These are phyloP conservation scores for Antechinus stuartii DNA, from an alignment of 2,113 vertebrate genomes.

Conservation along the genomic window DNA sequence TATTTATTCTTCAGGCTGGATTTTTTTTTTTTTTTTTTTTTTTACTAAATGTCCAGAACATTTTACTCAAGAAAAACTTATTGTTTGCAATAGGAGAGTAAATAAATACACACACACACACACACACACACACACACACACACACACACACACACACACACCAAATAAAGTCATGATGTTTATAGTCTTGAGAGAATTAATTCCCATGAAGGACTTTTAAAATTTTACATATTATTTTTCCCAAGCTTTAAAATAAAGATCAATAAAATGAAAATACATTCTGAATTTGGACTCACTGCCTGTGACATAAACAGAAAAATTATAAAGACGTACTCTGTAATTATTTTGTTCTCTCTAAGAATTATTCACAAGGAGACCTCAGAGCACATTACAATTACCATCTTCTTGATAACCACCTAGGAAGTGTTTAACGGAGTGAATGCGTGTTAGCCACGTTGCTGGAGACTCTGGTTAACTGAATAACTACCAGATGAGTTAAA, in stretches of 20 bases:
- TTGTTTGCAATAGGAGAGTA: background rate
- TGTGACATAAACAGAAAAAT: background rate
- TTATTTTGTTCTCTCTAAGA: background rate
- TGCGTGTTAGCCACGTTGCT: background rate
- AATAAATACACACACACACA: too few species aligned
- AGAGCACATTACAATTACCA: background rate
- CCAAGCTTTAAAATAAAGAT: background rate
- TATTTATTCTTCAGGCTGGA: background rate
- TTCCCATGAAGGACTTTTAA: background rate
- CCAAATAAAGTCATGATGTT: background rate
- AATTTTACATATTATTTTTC: background rate
- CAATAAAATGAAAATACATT: background rate
- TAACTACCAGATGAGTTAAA: background rate
- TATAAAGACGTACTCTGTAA: background rate
- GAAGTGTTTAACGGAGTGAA: background rate
- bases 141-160: too few species aligned
- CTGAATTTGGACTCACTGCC: background rate
- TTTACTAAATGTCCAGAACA: background rate
- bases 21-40: background rate
- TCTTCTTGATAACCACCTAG: slow-evolving; percentile 3
- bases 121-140: too few species aligned
- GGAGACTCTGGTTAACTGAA: background rate
- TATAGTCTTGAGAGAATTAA: background rate
- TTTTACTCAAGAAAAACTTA: background rate
- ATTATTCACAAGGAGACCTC: background rate